Base-by-base conservation (phyloP, 2,888 invertebrate species). In the Nezara viridula region DNA sequence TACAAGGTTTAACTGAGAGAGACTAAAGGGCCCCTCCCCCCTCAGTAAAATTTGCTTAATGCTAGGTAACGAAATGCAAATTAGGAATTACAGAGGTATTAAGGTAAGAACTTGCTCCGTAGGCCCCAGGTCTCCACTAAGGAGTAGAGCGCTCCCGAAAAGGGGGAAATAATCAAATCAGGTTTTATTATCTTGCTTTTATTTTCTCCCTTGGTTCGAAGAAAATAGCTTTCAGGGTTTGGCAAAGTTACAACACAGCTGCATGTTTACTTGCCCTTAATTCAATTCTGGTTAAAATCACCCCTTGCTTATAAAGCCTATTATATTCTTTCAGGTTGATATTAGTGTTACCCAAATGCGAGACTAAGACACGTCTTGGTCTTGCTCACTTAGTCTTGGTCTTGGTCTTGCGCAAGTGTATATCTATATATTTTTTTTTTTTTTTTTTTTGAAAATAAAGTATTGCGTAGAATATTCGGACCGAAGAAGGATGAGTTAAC, bases 71-170 rank as follows among this genome's bases (percentile, higher is more conserved):
- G 88, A 88, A 88, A 88, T 88, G 88, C 88, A 88, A 88, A 88
- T 88, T 52, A 88, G 88, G 88, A 88, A 88, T 88, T 88, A 88
- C 88, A 88, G 88, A 73, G 73, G 88, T 88, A 88, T 88, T 88
- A 88, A 73, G 66, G 60, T 88, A 88, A 88, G 88, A 88, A 88
- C 44, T 88, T 88, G 60, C 47, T 47, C 88, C 47, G 81, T n/a
- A 44, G 77, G 77, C 37, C 87, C 60, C 60, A 73, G 77, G 73
- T 16, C 86, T 37, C 86, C 55, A 27, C 24, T 27, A 44, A 85
- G 86, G 37, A 49, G 52, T 37, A 27, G 86, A 21, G 47, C 44
- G 81, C 66, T 73, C 16, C 37, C 66, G 55, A 88, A 88, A 88
- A 37, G 55, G 55, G 52, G 66, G 73, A 88, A 81, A 88, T 88